Conservation (phyloP, 2,797 vertebrate genomes). For the Paedocypris micromegethes region DNA sequence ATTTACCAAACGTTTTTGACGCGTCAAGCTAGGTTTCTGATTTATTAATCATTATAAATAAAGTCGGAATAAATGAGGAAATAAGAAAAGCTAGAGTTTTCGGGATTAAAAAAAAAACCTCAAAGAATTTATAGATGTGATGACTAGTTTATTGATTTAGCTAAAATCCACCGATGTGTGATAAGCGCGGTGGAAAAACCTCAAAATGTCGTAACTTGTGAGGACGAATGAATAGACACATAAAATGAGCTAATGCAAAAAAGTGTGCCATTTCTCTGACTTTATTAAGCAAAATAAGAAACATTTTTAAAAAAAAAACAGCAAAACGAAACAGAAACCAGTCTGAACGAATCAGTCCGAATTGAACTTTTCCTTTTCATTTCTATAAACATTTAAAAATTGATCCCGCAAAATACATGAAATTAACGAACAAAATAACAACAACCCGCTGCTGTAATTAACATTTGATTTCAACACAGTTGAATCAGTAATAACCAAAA, state of each 20-base stretch:
- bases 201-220: not conserved
- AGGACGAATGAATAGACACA: conserved; percentile 37
- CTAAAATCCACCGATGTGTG: not conserved
- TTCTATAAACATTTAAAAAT: conserved; percentile 99
- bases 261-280: conserved; percentile 90
- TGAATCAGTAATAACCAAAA: conserved; percentile 93
- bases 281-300: conserved; percentile 99
- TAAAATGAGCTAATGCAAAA: conserved; percentile 60
- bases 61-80: too few species aligned
- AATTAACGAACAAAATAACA: conserved; percentile 86
- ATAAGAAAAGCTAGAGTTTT: too few species aligned
- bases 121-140: not conserved
- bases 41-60: too few species aligned
- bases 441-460: conserved; percentile 87
- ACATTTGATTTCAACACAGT: conserved; percentile 99
- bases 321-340: conserved; percentile 98
- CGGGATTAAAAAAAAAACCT: not conserved
- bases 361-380: conserved; percentile 92
- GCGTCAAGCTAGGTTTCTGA: too few species aligned
- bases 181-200: not conserved
- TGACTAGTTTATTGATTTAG: not conserved
- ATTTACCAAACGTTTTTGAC: too few species aligned
- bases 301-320: conserved; percentile 88
- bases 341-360: conserved; percentile 99
- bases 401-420: conserved; percentile 95